Conservation (phyloP, 2,797 vertebrate genomes). For the Acrossocheilus wenchowensis region DNA sequence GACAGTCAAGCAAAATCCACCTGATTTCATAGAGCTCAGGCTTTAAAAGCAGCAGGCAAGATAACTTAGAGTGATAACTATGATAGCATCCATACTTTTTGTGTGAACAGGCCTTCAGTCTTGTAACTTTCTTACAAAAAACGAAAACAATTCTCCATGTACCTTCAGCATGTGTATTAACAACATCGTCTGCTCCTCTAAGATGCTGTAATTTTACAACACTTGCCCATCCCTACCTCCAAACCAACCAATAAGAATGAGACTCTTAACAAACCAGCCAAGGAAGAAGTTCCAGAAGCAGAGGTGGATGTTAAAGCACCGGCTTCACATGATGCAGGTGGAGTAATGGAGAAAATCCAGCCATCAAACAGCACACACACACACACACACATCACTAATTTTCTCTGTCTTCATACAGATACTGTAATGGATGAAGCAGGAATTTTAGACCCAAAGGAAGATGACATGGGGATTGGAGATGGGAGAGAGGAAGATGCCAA, state of each 20-base stretch:
- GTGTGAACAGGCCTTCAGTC: too few species aligned
- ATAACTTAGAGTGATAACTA: too few species aligned
- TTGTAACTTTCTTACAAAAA: too few species aligned
- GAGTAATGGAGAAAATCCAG: not conserved
- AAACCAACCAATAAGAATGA: conserved; percentile 28
- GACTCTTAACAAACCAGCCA: conserved; percentile 23
- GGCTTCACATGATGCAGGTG: conserved; percentile 36
- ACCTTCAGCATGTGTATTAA: not conserved
- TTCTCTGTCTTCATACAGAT: conserved; percentile 29
- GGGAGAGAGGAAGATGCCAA: conserved; percentile 33
- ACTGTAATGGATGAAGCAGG: conserved; percentile 34
- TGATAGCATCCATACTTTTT: too few species aligned
- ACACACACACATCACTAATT: not conserved
- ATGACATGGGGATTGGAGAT: not conserved
- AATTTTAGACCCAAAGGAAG: conserved; percentile 23
- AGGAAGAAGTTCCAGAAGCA: conserved; percentile 24
- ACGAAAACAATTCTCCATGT: too few species aligned
- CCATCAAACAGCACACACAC: not conserved
- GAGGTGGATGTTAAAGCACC: conserved; percentile 50
- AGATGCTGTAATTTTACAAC: not conserved
- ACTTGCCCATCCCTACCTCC: not conserved
- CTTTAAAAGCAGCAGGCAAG: too few species aligned
- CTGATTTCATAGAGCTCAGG: too few species aligned
- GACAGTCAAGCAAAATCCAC: too few species aligned
- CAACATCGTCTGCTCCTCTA: not conserved